Base-by-base conservation (phyloP, 2,113 vertebrate genomes). In the Chamaetylas fuelleborni region DNA sequence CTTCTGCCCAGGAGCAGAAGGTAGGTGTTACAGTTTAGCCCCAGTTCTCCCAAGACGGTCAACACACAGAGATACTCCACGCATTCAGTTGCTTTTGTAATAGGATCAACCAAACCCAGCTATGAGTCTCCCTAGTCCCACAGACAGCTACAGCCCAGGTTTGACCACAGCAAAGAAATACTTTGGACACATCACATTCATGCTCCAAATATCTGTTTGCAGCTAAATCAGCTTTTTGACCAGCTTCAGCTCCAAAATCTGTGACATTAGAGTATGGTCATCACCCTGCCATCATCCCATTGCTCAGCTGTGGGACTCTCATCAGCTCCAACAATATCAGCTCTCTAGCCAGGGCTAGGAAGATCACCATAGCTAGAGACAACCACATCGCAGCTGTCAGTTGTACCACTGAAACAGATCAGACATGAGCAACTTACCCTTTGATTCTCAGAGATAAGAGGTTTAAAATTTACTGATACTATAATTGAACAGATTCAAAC, bases 321-420 rank as follows among this genome's bases (percentile, higher is more conserved):
- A 24, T 74, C 36, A 64, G 19, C 29, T 79, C 12, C 5, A 47
- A 43, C 43, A 76, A 8, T 7, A 64, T 19, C 23, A 47, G 24
- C 9, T 53, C 42, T 81, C 2, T 1, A 64, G 12, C 25, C 1
- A 2, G n/a, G 20, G 11, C 17, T 56, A 58, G 34, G 17, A 31
- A 67, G 43, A 84, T n/a, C n/a, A 48, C 28, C 61, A 40, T n/a
- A 74, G 15, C 25, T 8, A 47, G 12, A 62, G 42, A 51, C 3
- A 8, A 40, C 33, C 33, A 26, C 26, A 17, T n/a, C 0, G 0
- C 38, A 80, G n/a, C 24, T 18, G 9, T 31, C 3, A 0, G 28
- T 10, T 70, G 22, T 31, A 9, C 38, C 24, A 34, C 36, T 38
- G 58, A 54, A 82, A 48, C 14, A 40, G 9, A 48, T 51, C 50